Percentiles rank a stretch among this genome's conserved stretches.
phyloP scores from a whole-genome alignment of 2,113 vertebrate species.

The human region GRCh38 chr18:29429001-29429500 shows the following conservation, averaged over 20 bases:
- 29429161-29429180: background rate
- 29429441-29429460: too few relatives aligned
- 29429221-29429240: background rate
- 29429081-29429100: too few relatives aligned
- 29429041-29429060: too few relatives aligned
- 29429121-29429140: background rate
- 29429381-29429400: too few relatives aligned
- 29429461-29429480: too few relatives aligned
- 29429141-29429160: background rate
- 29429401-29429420: too few relatives aligned
- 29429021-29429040: too few relatives aligned
- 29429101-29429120: rapidly evolving
- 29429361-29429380: background rate
- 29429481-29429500: background rate
- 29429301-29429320: background rate
- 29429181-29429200: background rate
- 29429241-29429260: background rate
- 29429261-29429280: background rate
- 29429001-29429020: too few relatives aligned
- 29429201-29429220: background rate
- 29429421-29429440: too few relatives aligned
- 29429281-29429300: background rate
- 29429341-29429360: background rate
- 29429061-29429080: too few relatives aligned
- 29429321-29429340: background rate